Percentiles rank a stretch among this genome's conserved stretches.
Conservation (phyloP, 2,888 invertebrate species). For the Mesorhabditis spiculigera region DNA sequence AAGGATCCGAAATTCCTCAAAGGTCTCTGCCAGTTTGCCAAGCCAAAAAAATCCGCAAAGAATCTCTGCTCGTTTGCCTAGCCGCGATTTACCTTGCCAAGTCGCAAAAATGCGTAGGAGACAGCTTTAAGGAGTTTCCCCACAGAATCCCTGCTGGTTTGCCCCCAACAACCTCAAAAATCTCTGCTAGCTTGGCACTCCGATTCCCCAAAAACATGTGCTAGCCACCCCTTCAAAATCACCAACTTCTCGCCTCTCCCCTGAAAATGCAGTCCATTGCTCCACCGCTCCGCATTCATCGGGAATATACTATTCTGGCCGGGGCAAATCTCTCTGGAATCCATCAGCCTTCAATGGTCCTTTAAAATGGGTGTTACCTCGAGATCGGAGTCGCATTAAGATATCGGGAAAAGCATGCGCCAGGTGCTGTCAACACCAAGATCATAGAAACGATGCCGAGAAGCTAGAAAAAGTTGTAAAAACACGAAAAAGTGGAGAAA, state of each 20-base stretch:
- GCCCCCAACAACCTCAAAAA: too few relatives aligned
- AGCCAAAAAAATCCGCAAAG: too few relatives aligned
- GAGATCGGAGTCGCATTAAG: slow-evolving; percentile 42
- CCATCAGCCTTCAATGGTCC: neutral
- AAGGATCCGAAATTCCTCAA: too few relatives aligned
- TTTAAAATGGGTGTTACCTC: neutral
- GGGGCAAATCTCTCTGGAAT: slow-evolving; percentile 44
- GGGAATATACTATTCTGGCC: slow-evolving; percentile 56
- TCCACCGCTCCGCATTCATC: slow-evolving; percentile 58
- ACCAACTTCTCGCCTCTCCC: slow-evolving; percentile 53
- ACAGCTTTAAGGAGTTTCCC: too few relatives aligned
- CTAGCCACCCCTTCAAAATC: neutral
- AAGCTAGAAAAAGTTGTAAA: slow-evolving; percentile 27
- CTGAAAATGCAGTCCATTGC: slow-evolving; percentile 55
- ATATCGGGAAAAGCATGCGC: slow-evolving; percentile 54
- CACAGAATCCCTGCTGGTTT: too few relatives aligned
- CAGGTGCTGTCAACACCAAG: slow-evolving; percentile 55
- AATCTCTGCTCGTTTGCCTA: too few relatives aligned
- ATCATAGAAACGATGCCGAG: slow-evolving; percentile 51
- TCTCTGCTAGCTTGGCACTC: too few relatives aligned
- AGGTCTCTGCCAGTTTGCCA: too few relatives aligned
- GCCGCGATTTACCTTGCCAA: too few relatives aligned
- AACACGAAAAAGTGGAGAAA: too few relatives aligned
- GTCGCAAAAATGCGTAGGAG: too few relatives aligned
- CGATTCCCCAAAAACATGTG: neutral